Conservation (phyloP, 2,113 vertebrate species). For the Chaetodon trifascialis region DNA sequence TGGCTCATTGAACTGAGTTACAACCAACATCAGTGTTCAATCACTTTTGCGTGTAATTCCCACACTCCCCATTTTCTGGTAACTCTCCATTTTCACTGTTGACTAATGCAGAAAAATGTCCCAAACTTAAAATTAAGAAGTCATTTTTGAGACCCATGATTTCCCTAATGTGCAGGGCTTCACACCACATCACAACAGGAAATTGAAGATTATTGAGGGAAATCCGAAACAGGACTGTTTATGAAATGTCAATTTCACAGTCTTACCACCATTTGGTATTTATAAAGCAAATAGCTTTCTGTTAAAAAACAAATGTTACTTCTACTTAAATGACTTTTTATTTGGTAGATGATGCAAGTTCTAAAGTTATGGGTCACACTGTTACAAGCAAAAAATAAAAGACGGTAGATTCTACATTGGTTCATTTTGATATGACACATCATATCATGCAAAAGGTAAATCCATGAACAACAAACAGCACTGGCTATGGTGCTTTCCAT, state of each 20-base stretch:
- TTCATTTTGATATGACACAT: background rate
- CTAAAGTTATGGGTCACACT: background rate
- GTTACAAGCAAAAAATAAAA: background rate
- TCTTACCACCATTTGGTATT: conserved; percentile 1
- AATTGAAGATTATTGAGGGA: conserved; percentile 1
- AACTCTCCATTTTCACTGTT: conserved; percentile 31
- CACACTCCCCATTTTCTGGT: conserved; percentile 18
- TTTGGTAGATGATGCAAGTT: background rate
- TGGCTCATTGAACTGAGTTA: conserved; percentile 58
- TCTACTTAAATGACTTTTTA: conserved; percentile 6
- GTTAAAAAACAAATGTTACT: background rate
- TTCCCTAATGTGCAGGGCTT: conserved; percentile 15
- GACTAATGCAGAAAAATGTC: conserved; percentile 31
- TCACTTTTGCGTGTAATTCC: conserved; percentile 39
- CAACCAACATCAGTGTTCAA: conserved; percentile 23
- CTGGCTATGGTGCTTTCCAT: no score
- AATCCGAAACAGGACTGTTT: conserved; percentile 15
- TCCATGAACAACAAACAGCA: background rate
- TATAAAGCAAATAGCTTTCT: background rate
- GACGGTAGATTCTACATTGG: background rate
- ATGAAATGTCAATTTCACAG: conserved; percentile 31
- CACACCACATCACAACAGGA: conserved; percentile 11
- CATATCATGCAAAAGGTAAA: background rate
- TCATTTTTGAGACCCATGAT: conserved; percentile 26
- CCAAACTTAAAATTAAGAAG: conserved; percentile 6